Base-by-base conservation (phyloP, 2,797 vertebrate genomes). In the Sparus aurata region DNA sequence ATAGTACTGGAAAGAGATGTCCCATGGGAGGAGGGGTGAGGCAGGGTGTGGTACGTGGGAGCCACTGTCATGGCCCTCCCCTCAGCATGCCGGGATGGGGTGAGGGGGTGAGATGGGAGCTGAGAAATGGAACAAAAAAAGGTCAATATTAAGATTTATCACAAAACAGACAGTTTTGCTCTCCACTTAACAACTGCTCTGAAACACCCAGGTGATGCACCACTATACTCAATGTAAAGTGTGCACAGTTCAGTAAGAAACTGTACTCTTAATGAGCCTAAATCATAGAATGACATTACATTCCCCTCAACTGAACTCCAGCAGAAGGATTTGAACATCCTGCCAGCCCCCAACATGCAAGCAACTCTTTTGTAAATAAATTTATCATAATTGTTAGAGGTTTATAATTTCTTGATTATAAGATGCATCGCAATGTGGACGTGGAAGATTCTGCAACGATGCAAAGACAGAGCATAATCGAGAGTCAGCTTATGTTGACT, bases 1-100 rank as follows among this genome's bases (percentile, higher is more conserved):
- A 98, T 95, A 5, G 96, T 97, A 91, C 96, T 98, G 77, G 97
- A 63, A 4, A 73, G 98, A 9, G 97, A 96, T 12, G 96, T 95
- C 30, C 98, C 97, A 0, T 98, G 97, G 75, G 98, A 97, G 11
- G 98, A 99, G 0, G 96, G 97, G 86, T 99, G 98, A 67, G 98
- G 98, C 53, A 99, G 95, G 17, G 98, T 99, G 94, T 99, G 98
- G 93, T 99, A 99, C 3, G 96, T 95, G 22, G 98, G 98, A 46
- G 97, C 96, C 87, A 97, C 95, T 0, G 97, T 96, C 90, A 95
- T 96, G 0, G 96, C 95, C 85, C 98, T 96, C 78, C 95, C 96
- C 85, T 99, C 98, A 1, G 97, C 96, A 53, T 99, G 97, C 84
- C 98, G 97, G 91, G 97, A 98, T 7, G 98, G 97, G 5, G 98